Percentiles rank a stretch among this genome's conserved stretches.
Conservation (phyloP, 2,797 vertebrate genomes). For the Catostomus latipinnis region DNA sequence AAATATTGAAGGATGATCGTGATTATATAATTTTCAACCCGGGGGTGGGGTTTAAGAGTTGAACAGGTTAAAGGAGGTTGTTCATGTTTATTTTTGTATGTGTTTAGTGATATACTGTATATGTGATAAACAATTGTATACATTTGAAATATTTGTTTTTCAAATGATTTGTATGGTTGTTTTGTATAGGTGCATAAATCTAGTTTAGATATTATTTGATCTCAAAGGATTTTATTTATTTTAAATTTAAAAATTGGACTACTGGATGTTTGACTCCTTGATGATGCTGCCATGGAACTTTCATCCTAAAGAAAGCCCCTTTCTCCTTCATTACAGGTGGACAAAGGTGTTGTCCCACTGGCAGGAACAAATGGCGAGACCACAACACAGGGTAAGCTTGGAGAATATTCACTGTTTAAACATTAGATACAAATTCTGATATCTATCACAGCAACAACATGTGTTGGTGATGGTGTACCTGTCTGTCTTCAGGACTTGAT, state of each 20-base stretch:
- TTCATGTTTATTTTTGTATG: not conserved
- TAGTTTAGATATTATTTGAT: too few relatives aligned
- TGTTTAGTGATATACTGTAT: not conserved
- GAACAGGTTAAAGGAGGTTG: not conserved
- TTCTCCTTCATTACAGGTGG: conserved; percentile 79
- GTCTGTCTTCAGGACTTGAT: conserved; percentile 85
- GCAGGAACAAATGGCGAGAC: conserved; percentile 96
- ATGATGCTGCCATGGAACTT: too few relatives aligned
- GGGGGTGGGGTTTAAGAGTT: not conserved
- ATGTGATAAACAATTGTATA: too few relatives aligned
- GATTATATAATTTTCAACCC: too few relatives aligned
- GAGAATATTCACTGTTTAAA: not conserved
- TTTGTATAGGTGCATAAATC: too few relatives aligned
- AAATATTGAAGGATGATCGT: too few relatives aligned
- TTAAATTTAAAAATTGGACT: too few relatives aligned
- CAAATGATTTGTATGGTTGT: too few relatives aligned
- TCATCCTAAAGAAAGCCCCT: conserved; percentile 1
- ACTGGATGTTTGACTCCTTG: too few relatives aligned
- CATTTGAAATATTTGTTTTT: too few relatives aligned
- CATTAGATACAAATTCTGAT: not conserved
- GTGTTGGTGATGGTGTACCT: not conserved
- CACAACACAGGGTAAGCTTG: conserved; percentile 90
- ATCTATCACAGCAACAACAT: not conserved
- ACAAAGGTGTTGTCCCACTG: conserved; percentile 96
- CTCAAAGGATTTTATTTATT: too few relatives aligned